phyloP scores from a whole-genome alignment of 2,888 invertebrate species.

The Steinernema hermaphroditum region DNA sequence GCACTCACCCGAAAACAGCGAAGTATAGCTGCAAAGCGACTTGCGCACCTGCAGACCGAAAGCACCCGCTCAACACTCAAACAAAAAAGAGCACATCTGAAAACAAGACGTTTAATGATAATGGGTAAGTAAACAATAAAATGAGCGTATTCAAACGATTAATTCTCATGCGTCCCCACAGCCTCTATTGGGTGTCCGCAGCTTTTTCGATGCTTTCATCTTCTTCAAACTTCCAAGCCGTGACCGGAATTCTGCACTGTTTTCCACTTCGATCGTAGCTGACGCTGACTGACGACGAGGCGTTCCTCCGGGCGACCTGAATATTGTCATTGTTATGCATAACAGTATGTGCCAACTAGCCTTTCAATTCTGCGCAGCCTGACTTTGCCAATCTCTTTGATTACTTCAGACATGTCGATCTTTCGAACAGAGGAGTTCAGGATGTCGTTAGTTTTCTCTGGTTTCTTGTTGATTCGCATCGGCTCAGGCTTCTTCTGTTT shows the following conservation, averaged over 20 bases:
- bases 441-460: not conserved
- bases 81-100: no score
- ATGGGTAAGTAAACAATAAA: no score
- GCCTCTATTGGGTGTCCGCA: no score
- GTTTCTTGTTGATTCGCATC: not conserved
- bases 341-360: not conserved
- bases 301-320: not conserved
- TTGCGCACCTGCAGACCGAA: no score
- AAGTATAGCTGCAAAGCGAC: no score
- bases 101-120: no score
- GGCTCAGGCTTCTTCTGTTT: not conserved
- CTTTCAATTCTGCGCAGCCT: not conserved
- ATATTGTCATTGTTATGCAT: not conserved
- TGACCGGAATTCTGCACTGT: not conserved
- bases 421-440: not conserved
- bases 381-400: not conserved
- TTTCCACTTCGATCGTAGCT: not conserved
- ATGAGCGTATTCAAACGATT: no score
- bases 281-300: not conserved
- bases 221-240: not conserved
- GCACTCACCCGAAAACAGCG: no score
- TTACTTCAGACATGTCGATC: constrained; percentile 3
- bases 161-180: no score
- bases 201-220: not conserved
- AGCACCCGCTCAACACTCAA: no score